These are phyloP conservation scores for Chaenodraco wilsoni DNA, from an alignment of 2,797 vertebrate species.

Conservation along the genomic window DNA sequence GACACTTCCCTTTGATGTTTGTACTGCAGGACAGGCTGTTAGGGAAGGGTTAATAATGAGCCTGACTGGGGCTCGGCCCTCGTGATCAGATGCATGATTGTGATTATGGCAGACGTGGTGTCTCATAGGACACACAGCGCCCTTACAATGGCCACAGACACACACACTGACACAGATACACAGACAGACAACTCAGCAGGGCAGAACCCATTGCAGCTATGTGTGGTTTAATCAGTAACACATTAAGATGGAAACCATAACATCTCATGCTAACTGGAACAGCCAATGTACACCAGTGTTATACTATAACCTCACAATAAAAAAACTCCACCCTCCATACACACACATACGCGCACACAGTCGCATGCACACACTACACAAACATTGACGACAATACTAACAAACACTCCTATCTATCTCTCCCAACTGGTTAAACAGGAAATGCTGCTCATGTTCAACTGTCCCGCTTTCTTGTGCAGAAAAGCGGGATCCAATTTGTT, in stretches of 20 bases:
- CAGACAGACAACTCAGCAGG: conserved; percentile 14
- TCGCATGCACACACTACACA: background rate
- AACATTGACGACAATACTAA: conserved; percentile 18
- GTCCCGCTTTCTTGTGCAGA: conserved; percentile 23
- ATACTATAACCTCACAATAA: conserved; percentile 21
- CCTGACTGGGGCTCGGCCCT: conserved; percentile 63
- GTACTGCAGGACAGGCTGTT: background rate
- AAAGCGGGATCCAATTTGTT: conserved; percentile 21
- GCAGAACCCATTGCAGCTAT: background rate
- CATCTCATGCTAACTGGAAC: conserved; percentile 17
- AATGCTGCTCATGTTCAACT: conserved; percentile 12
- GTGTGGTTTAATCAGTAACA: conserved; percentile 45
- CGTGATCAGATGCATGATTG: conserved; percentile 73
- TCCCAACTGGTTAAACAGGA: conserved; percentile 61
- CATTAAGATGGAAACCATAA: conserved; percentile 20
- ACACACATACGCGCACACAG: conserved; percentile 1
- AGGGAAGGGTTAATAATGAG: conserved; percentile 58
- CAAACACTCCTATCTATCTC: conserved; percentile 3
- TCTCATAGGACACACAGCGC: conserved; percentile 75
- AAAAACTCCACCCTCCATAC: background rate
- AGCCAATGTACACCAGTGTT: conserved; percentile 18
- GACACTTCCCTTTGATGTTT: conserved; percentile 44
- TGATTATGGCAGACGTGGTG: conserved; percentile 56
- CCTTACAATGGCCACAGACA: conserved; percentile 33
- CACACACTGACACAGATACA: background rate